phyloP scores from a whole-genome alignment of 2,113 vertebrate species.

The Rhinopomastus cyanomelas region DNA sequence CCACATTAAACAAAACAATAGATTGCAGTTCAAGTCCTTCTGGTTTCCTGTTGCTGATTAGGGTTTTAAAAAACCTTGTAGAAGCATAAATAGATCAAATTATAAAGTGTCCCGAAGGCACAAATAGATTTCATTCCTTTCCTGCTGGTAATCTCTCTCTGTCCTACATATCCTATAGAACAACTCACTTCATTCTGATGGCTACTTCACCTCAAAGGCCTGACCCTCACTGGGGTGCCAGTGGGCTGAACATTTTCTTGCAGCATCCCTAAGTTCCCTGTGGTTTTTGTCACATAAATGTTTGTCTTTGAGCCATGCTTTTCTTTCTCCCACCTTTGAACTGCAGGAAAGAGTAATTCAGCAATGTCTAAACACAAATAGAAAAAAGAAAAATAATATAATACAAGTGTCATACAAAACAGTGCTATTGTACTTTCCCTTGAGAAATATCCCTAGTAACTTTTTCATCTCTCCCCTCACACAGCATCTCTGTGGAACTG shows the following conservation, averaged over 20 bases:
- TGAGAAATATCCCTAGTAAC: background rate
- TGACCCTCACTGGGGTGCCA: background rate
- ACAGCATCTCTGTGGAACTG: background rate
- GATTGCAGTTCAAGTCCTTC: conserved; percentile 38
- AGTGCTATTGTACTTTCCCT: background rate
- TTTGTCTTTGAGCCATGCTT: background rate
- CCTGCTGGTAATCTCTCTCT: conserved; percentile 17
- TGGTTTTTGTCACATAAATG: background rate
- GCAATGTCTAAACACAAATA: background rate
- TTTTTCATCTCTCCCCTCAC: background rate
- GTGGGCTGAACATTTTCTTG: background rate
- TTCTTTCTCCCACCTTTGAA: background rate
- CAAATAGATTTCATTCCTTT: conserved; percentile 30
- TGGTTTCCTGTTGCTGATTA: conserved; percentile 51
- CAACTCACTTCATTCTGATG: background rate
- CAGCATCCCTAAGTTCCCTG: background rate
- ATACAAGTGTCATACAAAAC: background rate
- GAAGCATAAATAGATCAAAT: conserved; percentile 50
- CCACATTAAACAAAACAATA: conserved; percentile 58
- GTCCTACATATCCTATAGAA: background rate
- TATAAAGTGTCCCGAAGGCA: conserved; percentile 19
- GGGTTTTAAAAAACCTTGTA: conserved; percentile 51
- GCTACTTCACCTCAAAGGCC: conserved; percentile 6
- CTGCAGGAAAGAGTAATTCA: background rate
- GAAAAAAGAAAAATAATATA: background rate